phyloP scores from a whole-genome alignment of 1,140 invertebrate genomes.

The Eriocheir sinensis region DNA sequence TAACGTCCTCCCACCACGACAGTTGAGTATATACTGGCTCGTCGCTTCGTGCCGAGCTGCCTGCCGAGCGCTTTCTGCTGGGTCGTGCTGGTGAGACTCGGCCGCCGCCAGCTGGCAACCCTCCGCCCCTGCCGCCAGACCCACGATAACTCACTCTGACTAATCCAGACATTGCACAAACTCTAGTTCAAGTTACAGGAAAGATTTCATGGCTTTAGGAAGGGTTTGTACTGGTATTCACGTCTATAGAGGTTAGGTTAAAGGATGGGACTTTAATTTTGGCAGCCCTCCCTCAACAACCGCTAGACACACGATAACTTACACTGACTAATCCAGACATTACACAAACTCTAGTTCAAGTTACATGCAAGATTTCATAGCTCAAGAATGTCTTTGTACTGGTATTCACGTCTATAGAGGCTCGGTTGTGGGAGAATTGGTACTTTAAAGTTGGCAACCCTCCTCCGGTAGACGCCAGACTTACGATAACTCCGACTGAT shows the following conservation, averaged over 20 bases:
- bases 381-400: neutral
- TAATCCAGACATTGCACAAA: neutral
- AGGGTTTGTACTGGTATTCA: no score
- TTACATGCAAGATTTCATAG: neutral
- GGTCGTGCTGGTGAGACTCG: neutral
- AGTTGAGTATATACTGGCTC: slow-evolving; percentile 55
- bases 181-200: neutral
- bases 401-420: no score
- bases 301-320: neutral
- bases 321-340: neutral
- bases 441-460: neutral
- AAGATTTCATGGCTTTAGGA: neutral
- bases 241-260: neutral
- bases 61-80: neutral
- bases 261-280: no score
- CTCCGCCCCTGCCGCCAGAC: neutral
- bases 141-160: neutral
- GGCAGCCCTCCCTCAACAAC: neutral
- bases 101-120: no score
- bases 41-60: neutral
- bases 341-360: neutral
- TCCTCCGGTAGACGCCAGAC: neutral
- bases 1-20: neutral
- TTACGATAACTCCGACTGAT: neutral
- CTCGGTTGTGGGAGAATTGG: neutral